Percentiles rank a stretch among this genome's conserved stretches.
Conservation (phyloP, 1,140 invertebrate genomes). For the Bombus picipes region DNA sequence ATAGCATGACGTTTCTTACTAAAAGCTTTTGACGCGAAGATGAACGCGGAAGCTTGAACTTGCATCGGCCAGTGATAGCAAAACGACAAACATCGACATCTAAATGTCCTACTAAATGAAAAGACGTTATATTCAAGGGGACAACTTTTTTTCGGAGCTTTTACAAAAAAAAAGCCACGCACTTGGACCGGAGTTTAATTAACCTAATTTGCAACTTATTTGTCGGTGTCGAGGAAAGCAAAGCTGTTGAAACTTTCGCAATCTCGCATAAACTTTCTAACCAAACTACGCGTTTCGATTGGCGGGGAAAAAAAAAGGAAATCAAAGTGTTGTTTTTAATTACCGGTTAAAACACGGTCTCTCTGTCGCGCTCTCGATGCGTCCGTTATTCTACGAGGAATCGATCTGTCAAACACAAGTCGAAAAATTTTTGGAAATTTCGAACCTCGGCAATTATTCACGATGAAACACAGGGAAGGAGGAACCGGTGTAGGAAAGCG, state of each 20-base stretch:
- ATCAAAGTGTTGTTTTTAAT: not conserved
- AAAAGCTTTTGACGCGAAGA: not conserved
- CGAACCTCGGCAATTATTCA: not conserved
- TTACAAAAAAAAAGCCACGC: not conserved
- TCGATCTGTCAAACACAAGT: not conserved
- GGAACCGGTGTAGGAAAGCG: too few species aligned
- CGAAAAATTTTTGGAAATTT: not conserved
- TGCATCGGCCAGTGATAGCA: not conserved
- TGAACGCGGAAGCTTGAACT: too few species aligned
- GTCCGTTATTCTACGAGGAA: not conserved
- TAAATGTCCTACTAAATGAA: not conserved
- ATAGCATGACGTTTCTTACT: not conserved
- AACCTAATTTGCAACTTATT: constrained; percentile 34
- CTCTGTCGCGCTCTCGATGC: not conserved
- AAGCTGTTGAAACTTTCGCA: constrained; percentile 3
- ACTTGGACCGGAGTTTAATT: constrained; percentile 1
- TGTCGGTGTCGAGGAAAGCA: not conserved
- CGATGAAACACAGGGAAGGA: too few species aligned
- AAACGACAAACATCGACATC: not conserved
- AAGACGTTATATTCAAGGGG: not conserved
- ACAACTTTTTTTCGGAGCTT: not conserved
- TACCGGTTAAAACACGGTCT: not conserved
- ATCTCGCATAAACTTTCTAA: not conserved
- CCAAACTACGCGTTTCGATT: not conserved
- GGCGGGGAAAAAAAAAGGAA: not conserved